Conservation (phyloP, 2,113 vertebrate species). For the Petaurus breviceps region DNA sequence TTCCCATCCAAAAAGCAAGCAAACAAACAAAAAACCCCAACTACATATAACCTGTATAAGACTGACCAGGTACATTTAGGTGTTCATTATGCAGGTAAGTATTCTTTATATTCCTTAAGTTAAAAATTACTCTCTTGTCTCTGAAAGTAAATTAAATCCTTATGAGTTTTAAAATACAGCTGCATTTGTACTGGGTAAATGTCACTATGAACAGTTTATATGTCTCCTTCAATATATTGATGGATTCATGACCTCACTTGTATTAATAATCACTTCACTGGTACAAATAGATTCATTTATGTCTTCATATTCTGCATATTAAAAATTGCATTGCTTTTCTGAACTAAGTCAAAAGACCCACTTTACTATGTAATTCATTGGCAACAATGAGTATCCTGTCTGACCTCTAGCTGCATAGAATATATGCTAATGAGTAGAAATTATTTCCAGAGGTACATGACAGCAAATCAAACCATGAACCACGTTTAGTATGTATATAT, state of each 20-base stretch:
- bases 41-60: not conserved
- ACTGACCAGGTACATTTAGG: not conserved
- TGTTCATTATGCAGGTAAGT: not conserved
- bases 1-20: too few relatives aligned
- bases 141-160: conserved; percentile 9
- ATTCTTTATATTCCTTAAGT: not conserved
- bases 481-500: not conserved
- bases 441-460: conserved; percentile 11
- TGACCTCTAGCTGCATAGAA: not conserved
- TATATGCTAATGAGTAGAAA: conserved; percentile 14
- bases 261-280: not conserved
- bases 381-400: not conserved
- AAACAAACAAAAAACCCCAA: not conserved
- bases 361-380: not conserved
- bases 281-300: not conserved
- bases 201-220: not conserved
- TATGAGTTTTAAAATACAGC: not conserved
- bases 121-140: conserved; percentile 37
- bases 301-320: conserved; percentile 11
- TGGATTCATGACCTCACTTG: not conserved
- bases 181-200: conserved; percentile 4
- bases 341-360: not conserved
- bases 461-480: not conserved
- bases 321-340: conserved; percentile 1
- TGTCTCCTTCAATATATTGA: not conserved